Base-by-base conservation (phyloP, 2,888 invertebrate species). In the Drosophila mercatorum region DNA sequence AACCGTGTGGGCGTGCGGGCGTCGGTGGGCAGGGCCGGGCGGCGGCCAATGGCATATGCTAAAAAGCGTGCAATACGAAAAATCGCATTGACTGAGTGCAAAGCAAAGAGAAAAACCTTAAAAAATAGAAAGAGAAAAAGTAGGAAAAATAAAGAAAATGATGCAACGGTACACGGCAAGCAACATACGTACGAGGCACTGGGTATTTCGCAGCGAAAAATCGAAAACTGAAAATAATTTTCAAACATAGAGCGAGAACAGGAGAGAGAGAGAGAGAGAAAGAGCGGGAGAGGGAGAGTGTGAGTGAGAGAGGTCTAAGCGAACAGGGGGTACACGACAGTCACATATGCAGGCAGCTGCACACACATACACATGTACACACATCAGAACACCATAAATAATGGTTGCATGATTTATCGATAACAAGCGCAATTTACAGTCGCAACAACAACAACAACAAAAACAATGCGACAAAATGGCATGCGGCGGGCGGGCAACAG, bases 381-480 rank as follows among this genome's bases (percentile, higher is more conserved):
- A 75, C 76, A 88, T 68, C 84, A 76, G 85, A 78, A 82, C 88
- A 91, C 90, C 84, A 91, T 91, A 89, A 91, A 91, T 91, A 91
- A 91, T 91, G 89, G 90, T 91, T 91, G 88, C 91, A 91, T 91
- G 91, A 91, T 91, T 91, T 91, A 91, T 91, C 91, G 91, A 91
- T 91, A 91, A 91, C 91, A 91, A 91, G 91, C 91, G 90, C 91
- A 91, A 91, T 91, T 91, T 90, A 89, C 91, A 89, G 89, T 88
- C 81, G 73, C 73, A 86, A 79, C 85, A 83, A 80, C 79, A 75
- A 56, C 66, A 75, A 56, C 66, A 78, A 70, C 71, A 81, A 79
- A 75, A 88, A 83, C 80, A 79, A 79, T 51, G 57, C 65, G 69
- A 68, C 70, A 77, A 77, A 77, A 85, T 79, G 81, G 73, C 72